Evolutionary conservation across 2,797 vertebrate species (phyloP), one percentile per base, ranked within the genome.

Genomic region (Brachyalestes nurse): DNA sequence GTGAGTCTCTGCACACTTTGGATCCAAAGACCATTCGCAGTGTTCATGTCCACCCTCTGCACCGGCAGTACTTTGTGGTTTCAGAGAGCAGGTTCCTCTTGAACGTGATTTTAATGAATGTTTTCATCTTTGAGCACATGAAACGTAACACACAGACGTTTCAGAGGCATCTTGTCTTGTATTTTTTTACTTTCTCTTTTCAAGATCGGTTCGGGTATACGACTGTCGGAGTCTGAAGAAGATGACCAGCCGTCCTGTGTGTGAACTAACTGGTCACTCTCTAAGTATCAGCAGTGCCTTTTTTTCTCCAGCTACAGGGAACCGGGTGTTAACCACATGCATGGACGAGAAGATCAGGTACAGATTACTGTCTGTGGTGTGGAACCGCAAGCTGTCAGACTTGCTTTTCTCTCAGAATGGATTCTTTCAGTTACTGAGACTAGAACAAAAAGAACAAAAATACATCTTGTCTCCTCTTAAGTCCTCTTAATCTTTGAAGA

Each of bases 241-340:
- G 61, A 77, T 34, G 0, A 72, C 82, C 45, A 93, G 70, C 82
- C 28, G 82, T 23, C 78, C 94, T 0, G 92, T 97, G 66, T 91
- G 93, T 23, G 77, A 87, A 67, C 88, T 97, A 1, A 0, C 12
- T 0, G 94, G 94, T 0, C 95, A 97, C 88, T 86, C 83, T 0
- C 92, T 83, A 67, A 94, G 91, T 25, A 89, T 96, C 7, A 90
- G 90, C 71, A 95, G 95, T 0, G 96, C 96, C 0, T 97, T 95
- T 81, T 99, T 97, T 91, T 99, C 97, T 0, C 96, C 97, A 2
- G n/a, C 62, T 1, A 95, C 95, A 0, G 97, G 97, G 7, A 95
- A 89, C 92, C 88, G 93, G 81, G 90, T 97, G 12, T 92, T 97
- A 79, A 97, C 96, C 0, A 90, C 95, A 25, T 95, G 96, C 77